Evolutionary conservation across 1,140 invertebrate genomes (phyloP), one percentile per base, ranked within the genome.

Genomic region (Holcopasites calliopsidis): DNA sequence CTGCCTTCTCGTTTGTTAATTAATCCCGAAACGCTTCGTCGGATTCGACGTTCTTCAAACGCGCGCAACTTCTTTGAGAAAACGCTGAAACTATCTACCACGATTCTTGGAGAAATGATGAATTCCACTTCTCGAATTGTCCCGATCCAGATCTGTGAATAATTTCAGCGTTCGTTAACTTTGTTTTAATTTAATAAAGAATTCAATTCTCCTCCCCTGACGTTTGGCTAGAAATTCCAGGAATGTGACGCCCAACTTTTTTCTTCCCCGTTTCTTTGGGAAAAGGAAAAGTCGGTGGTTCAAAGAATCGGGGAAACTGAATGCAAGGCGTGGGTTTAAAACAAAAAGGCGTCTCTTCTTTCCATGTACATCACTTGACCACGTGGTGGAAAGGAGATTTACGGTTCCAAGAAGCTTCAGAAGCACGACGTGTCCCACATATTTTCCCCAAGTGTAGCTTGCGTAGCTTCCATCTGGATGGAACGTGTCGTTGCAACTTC

Each of bases 1-100:
- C 35, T 21, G n/a, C n/a, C 31, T 64, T 47, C 58, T 64, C 70
- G 70, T 64, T 72, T 72, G n/a, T 47, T 62, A 64, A 72, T 72
- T 72, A 62, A 64, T 61, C 40, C 31, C 35, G 26, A 64, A 50
- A 52, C 70, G 70, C 33, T 64, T 28, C 47, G 69, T 3, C 35
- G 26, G 35, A 1, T 21, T 23, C 18, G 16, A 33, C 21, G 31
- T 21, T n/a, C 23, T 2, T 42, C 54, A 16, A 60, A 65, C 11
- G 23, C 16, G 47, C 8, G 5, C 54, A 33, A 35, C 31, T 33
- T n/a, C 28, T 55, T 55, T 33, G 31, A 55, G 31, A 18, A 54
- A 18, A 35, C n/a, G n/a, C n/a, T n/a, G 54, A 7, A 55, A 55
- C 26, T 55, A 6, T 16, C 7, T n/a, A n/a, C n/a, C 11, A 16